Conservation (phyloP, 1,140 invertebrate species). For the Chlorops oryzae region DNA sequence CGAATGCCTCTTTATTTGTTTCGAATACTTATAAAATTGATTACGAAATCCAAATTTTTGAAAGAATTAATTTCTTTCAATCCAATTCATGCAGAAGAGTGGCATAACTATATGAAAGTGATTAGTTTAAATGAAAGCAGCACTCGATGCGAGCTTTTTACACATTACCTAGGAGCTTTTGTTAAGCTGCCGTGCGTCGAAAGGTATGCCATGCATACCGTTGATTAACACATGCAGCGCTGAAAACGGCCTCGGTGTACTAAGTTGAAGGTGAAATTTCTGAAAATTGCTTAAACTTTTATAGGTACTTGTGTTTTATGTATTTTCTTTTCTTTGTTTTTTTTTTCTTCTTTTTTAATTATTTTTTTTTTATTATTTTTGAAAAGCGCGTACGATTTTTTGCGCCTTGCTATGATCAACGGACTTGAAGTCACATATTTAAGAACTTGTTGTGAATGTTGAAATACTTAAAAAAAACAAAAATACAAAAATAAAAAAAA, state of each 20-base stretch:
- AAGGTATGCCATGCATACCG: slow-evolving; percentile 42
- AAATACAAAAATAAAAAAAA: neutral
- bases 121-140: no score
- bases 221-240: slow-evolving; percentile 32
- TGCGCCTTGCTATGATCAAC: no score
- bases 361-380: slow-evolving; percentile 4
- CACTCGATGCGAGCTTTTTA: no score
- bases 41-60: no score
- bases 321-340: slow-evolving; percentile 6
- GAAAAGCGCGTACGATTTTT: no score
- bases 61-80: no score
- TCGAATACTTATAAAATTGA: no score
- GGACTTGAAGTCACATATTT: no score
- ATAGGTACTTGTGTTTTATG: slow-evolving; percentile 10
- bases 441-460: no score
- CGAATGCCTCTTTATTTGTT: no score
- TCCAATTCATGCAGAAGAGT: no score
- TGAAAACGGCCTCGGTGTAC: slow-evolving; percentile 12
- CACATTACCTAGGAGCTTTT: slow-evolving; percentile 45
- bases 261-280: neutral
- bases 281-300: slow-evolving; percentile 10
- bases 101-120: no score
- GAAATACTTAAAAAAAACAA: neutral
- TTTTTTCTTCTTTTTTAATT: slow-evolving; percentile 2
- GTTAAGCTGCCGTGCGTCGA: slow-evolving; percentile 45